phyloP scores from a whole-genome alignment of 2,113 vertebrate genomes.

The Cyanoderma ruficeps region DNA sequence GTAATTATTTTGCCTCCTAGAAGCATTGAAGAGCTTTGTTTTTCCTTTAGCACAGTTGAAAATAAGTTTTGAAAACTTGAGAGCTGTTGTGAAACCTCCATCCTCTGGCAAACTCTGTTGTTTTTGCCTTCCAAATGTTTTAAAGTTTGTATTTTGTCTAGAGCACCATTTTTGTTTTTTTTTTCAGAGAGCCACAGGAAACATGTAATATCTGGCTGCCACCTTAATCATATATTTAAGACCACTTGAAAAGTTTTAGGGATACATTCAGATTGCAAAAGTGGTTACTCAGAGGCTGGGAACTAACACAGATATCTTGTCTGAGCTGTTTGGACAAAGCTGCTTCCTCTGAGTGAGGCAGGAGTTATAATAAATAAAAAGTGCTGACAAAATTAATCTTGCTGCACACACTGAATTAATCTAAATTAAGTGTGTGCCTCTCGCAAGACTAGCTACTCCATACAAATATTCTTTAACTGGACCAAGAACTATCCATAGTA shows the following conservation, averaged over 20 bases:
- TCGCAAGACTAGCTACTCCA: not conserved
- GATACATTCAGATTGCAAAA: not conserved
- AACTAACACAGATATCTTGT: not conserved
- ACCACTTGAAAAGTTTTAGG: not conserved
- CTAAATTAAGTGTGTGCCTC: not conserved
- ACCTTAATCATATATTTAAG: constrained; percentile 4
- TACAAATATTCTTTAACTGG: not conserved
- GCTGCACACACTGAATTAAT: not conserved
- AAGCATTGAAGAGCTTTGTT: not conserved
- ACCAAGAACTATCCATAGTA: not conserved
- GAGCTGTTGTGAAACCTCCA: constrained; percentile 28
- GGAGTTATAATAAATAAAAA: not conserved
- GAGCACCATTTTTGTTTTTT: not conserved
- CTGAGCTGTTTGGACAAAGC: not conserved
- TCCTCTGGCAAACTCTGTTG: constrained; percentile 11
- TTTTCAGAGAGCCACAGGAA: not conserved
- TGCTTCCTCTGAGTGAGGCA: not conserved
- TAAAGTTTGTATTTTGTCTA: constrained; percentile 24
- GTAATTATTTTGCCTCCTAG: not conserved
- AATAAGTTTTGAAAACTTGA: constrained; percentile 49
- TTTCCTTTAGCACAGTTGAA: constrained; percentile 2
- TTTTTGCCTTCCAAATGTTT: constrained; percentile 37
- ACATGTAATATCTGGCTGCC: not conserved
- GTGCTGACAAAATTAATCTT: not conserved
- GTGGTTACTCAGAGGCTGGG: not conserved